These are phyloP conservation scores for Struthidea cinerea DNA, from an alignment of 2,113 vertebrate genomes.

Conservation along the genomic window DNA sequence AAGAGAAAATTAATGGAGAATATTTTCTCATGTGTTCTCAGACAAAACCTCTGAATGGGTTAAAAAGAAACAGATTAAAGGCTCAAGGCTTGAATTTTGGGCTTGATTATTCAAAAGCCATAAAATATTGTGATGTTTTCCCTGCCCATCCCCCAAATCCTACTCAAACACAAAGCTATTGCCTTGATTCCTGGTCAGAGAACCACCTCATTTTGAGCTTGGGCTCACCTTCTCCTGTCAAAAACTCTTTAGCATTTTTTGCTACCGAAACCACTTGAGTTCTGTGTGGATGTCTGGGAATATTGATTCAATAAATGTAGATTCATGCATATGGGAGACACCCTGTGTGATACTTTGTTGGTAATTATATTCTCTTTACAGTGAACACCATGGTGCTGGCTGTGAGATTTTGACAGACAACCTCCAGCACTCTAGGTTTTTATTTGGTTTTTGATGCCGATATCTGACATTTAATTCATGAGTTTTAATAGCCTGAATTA, in stretches of 20 bases:
- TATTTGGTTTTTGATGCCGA: background rate
- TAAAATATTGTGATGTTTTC: background rate
- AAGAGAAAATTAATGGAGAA: background rate
- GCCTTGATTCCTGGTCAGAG: background rate
- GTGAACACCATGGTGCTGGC: background rate
- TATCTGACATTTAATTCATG: background rate
- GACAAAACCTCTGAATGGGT: background rate
- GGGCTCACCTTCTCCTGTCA: background rate
- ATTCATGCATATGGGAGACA: background rate
- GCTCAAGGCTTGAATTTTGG: background rate
- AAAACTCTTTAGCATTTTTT: background rate
- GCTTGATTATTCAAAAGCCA: background rate
- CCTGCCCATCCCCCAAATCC: background rate
- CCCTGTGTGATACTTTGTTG: background rate
- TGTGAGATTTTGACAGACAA: background rate
- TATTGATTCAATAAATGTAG: background rate
- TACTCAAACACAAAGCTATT: background rate
- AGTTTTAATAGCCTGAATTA: background rate
- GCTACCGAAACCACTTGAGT: background rate
- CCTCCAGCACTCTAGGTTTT: background rate
- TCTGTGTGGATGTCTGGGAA: background rate
- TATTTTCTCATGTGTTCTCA: background rate
- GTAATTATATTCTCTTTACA: background rate
- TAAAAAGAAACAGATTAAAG: background rate
- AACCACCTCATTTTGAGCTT: background rate